phyloP scores from a whole-genome alignment of 2,888 invertebrate genomes.

The Eumerus sabulonum region DNA sequence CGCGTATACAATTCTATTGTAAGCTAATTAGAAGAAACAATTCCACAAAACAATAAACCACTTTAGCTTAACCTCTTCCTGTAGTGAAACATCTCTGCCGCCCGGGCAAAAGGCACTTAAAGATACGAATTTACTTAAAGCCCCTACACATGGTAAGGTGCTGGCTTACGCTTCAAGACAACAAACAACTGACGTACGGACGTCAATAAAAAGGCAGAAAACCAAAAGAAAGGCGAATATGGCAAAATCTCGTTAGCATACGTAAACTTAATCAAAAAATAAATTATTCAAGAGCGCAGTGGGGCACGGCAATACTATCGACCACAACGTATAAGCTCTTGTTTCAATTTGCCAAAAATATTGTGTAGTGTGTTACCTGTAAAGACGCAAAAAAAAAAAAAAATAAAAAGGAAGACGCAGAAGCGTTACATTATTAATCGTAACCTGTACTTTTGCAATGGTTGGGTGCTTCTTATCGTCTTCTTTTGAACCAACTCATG shows the following conservation, averaged over 20 bases:
- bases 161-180: too few species aligned
- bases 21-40: too few species aligned
- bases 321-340: background rate
- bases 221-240: background rate
- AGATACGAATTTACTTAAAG: too few species aligned
- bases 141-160: too few species aligned
- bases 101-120: too few species aligned
- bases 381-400: background rate
- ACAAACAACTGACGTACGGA: too few species aligned
- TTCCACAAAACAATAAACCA: too few species aligned
- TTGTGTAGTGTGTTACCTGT: too few species aligned
- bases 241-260: background rate
- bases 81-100: too few species aligned
- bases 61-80: too few species aligned
- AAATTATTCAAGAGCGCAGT: conserved; percentile 17
- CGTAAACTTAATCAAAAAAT: background rate
- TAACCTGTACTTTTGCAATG: conserved; percentile 46
- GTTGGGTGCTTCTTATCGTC: conserved; percentile 17
- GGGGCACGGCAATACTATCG: background rate
- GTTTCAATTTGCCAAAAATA: background rate
- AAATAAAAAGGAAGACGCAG: conserved; percentile 9
- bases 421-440: conserved; percentile 48
- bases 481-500: conserved; percentile 1
- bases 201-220: too few species aligned
- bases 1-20: too few species aligned